Base-by-base conservation (phyloP, 2,888 invertebrate species). In the Leucophora obtusa region DNA sequence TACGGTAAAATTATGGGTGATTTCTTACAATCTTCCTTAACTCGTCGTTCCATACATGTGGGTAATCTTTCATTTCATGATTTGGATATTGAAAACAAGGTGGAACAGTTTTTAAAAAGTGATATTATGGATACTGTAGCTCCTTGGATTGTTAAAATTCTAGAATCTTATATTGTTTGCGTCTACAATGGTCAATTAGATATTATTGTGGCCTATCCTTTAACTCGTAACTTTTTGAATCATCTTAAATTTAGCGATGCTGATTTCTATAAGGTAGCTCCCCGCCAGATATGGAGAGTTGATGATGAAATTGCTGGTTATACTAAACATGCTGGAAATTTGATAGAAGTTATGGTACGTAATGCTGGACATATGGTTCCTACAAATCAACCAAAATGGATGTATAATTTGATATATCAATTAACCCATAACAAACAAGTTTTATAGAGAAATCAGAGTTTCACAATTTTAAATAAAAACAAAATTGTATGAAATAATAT, bases 141-240 rank as follows among this genome's bases (percentile, higher is more conserved):
- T 8, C 92, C 93, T 0, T 94, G 94, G 93, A 91, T 96, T 70
- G 91, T 93, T 0, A 94, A 94, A 84, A 90, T 96, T 0, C 87
- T 96, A 0, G 91, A 93, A 47, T 90, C 93, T 84, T 88, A 87
- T 50, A 87, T 84, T 5, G 87, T 96, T 15, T 92, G 97, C 56
- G 92, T 97, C 79, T 98, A 97, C 89, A 97, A 94, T 87, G 98
- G 98, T 0, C 97, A 98, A 87, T 88, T 98, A 82, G 98, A 98
- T 88, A 95, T 98, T 14, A 96, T 97, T 82, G 96, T 97, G 0
- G 96, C 97, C 0, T 96, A 96, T 89, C 96, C 97, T 0, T 87
- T 96, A 63, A 97, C 97, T 0, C 92, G 95, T 18, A 95, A 95
- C 87, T 97, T 95, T 88, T 90, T 98, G 35, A 91, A 92, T 83